A percentile compares a stretch with the other conserved stretches of the same genome.
These are phyloP conservation scores for Trileptium ribeirensis DNA, from an alignment of 2,888 invertebrate species.

Conservation along the genomic window DNA sequence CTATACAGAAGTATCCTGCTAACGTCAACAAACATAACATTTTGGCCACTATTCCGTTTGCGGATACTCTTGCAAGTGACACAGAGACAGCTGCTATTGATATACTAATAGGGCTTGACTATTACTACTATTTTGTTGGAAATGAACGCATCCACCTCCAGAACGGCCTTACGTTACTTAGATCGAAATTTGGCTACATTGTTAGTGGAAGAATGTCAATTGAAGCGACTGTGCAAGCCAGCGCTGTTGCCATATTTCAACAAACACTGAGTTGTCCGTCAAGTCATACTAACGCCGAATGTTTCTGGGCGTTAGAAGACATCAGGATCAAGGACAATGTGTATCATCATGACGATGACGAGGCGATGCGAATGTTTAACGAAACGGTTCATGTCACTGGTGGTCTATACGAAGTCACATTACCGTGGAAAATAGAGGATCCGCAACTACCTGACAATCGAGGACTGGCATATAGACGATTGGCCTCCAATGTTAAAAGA, in stretches of 20 bases:
- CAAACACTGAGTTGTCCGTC: background rate
- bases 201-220: background rate
- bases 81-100: background rate
- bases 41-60: background rate
- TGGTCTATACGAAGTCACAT: background rate
- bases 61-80: background rate
- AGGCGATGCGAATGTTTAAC: background rate
- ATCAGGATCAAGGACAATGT: background rate
- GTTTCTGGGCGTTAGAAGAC: background rate
- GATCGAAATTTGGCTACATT: background rate
- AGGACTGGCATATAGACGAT: background rate
- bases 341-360: background rate
- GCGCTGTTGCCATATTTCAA: background rate
- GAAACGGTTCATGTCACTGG: background rate
- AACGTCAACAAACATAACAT: background rate
- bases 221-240: background rate
- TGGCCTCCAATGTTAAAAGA: background rate
- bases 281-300: background rate
- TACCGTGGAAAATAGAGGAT: background rate
- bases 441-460: background rate
- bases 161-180: background rate
- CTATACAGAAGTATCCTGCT: background rate
- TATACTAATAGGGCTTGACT: slow-evolving; percentile 9
- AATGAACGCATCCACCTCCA: background rate
- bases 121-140: background rate